Evolutionary conservation across 2,113 vertebrate genomes (phyloP).

Genomic region (Propithecus coquereli): DNA sequence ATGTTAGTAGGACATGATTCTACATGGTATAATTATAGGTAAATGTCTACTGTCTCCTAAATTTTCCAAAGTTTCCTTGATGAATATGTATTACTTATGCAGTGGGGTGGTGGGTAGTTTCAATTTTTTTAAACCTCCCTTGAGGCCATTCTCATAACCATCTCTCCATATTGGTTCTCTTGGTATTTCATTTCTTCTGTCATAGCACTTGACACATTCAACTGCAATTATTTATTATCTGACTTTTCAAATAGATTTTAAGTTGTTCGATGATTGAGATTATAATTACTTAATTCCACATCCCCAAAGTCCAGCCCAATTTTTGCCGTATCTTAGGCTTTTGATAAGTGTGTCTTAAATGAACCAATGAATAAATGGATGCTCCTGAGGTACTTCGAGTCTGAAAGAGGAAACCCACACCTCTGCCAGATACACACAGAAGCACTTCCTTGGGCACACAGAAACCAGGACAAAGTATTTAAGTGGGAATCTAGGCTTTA

Average conservation of each 20-base stretch:
- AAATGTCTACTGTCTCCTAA: neutral
- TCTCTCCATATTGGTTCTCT: neutral
- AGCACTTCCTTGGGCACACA: neutral
- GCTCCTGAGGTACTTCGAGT: neutral
- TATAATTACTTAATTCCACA: neutral
- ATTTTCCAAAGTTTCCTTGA: neutral
- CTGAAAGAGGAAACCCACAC: neutral
- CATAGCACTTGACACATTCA: neutral
- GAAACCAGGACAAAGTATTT: neutral
- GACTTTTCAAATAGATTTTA: neutral
- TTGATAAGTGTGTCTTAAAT: neutral
- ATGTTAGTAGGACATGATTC: neutral
- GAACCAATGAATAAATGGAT: neutral
- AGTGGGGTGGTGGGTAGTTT: neutral
- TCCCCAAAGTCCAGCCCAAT: neutral
- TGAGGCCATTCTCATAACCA: neutral
- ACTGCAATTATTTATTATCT: neutral
- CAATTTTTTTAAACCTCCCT: neutral
- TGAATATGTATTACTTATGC: neutral
- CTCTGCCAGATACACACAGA: neutral
- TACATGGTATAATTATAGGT: neutral
- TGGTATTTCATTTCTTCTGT: neutral
- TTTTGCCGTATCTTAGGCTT: neutral
- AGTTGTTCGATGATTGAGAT: neutral
- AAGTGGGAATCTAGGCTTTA: neutral